Evolutionary conservation across 2,797 vertebrate species (phyloP), one percentile per base, ranked within the genome.

Genomic region (Pangasius sanitwongsei): DNA sequence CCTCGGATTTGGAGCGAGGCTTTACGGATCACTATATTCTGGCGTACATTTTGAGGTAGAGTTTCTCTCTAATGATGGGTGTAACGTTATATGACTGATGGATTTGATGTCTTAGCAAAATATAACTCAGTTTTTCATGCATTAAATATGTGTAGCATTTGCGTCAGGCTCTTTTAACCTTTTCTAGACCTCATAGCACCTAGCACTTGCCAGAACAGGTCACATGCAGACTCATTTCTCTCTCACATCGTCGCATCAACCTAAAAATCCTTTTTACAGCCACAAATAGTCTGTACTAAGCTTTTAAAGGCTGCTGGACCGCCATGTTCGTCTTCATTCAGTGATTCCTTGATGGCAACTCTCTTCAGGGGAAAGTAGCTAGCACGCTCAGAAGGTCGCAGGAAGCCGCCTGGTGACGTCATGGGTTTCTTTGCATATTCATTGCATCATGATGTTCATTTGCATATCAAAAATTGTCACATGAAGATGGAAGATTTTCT

Each of bases 31-130:
- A 25, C 1, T 12, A 65, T 65, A 77, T 72, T 83, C 55, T 59
- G 7, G 50, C 86, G n/a, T 86, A 59, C 63, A 25, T 88, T 2
- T 90, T 74, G 91, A 82, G 85, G 34, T 69, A 63, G 55, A 55
- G 75, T 59, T 57, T 55, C 18, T 88, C 13, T 61, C 8, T 57
- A 89, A 78, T 89, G 91, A 81, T 84, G 84, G 61, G 53, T 83
- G 18, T 53, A 28, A 65, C 61, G 41, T 65, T 89, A 57, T 87
- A 12, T 23, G 53, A 78, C 6, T 74, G 48, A 34, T 13, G 53
- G 44, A 63, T 48, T 90, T 83, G 20, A 67, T 18, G 6, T 50
- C n/a, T 74, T 4, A 34, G 44, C 6, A 85, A 6, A 25, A 48
- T 2, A 23, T 16, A 20, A 57, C 37, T 13, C 13, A 86, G 53